Base-by-base conservation (phyloP, 2,888 invertebrate genomes). In the Phytoseiulus persimilis region DNA sequence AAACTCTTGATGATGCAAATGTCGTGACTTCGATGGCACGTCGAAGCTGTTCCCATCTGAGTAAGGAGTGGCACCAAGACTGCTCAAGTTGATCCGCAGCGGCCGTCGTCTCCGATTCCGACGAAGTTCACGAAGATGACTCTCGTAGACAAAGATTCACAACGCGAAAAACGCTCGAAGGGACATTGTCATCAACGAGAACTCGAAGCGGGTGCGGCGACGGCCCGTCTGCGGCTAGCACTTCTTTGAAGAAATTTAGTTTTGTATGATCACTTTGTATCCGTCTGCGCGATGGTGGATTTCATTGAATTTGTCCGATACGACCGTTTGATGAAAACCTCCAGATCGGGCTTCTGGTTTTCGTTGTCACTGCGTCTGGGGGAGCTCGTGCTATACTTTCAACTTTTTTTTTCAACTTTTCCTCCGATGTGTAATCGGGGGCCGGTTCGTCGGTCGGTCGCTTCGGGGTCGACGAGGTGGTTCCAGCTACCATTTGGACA, bases 21-120 rank as follows among this genome's bases (percentile, higher is more conserved):
- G 65, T 65, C 65, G 65, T 65, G 65, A 65, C 65, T 65, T 65
- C 65, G 65, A 65, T 65, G 28, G 65, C 65, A 14, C 65, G 5
- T 14, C 65, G 65, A 65, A 32, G 87, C 28, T 33, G 45, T n/a
- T n/a, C 87, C n/a, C 28, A 32, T 28, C 32, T n/a, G 32, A 33
- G 87, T 87, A 33, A 32, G 32, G 33, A 87, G 87, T 87, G 87
- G 87, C 87, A 87, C 87, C 87, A 39, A 87, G 87, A 39, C 87
- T 87, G 87, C 87, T 87, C 87, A 87, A 87, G 87, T 87, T 87
- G 87, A 87, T 87, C 87, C 45, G 18, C 87, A 33, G 87, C 32
- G 39, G n/a, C 33, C 39, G 33, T 33, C 32, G 32, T 32, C 32
- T 84, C 14, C 33, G 87, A 65, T 28, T 65, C 23, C 65, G 14